Conservation (phyloP, 2,797 vertebrate genomes). For the Vipera ursinii region DNA sequence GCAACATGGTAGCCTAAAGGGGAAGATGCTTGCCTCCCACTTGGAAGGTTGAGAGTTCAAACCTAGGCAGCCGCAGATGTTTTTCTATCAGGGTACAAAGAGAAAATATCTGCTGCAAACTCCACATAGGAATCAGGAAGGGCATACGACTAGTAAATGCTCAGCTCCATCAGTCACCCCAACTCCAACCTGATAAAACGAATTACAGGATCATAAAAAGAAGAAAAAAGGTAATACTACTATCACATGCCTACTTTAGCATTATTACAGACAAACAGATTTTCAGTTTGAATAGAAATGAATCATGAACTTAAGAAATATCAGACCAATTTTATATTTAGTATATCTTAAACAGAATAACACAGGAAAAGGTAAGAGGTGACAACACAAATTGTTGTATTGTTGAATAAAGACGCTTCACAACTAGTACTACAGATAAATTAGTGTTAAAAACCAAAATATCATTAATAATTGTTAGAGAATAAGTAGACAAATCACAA, state of each 20-base stretch:
- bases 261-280: slow-evolving; percentile 59
- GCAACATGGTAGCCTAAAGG: background rate
- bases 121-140: background rate
- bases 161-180: background rate
- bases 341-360: background rate
- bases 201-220: background rate
- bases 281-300: slow-evolving; percentile 55
- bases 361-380: slow-evolving; percentile 23
- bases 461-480: background rate
- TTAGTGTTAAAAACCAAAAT: slow-evolving; percentile 22
- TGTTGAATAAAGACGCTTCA: background rate
- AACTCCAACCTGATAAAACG: background rate
- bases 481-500: background rate
- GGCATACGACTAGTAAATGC: background rate
- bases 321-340: slow-evolving; percentile 41
- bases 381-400: background rate
- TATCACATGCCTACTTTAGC: slow-evolving; percentile 57
- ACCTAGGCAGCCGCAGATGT: background rate
- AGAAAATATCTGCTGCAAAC: background rate
- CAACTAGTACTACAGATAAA: slow-evolving; percentile 14
- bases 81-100: background rate
- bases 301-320: slow-evolving; percentile 35
- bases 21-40: background rate
- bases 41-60: background rate
- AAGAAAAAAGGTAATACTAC: background rate